These are phyloP conservation scores for Dromas ardeola DNA, from an alignment of 2,113 vertebrate species.

Conservation along the genomic window DNA sequence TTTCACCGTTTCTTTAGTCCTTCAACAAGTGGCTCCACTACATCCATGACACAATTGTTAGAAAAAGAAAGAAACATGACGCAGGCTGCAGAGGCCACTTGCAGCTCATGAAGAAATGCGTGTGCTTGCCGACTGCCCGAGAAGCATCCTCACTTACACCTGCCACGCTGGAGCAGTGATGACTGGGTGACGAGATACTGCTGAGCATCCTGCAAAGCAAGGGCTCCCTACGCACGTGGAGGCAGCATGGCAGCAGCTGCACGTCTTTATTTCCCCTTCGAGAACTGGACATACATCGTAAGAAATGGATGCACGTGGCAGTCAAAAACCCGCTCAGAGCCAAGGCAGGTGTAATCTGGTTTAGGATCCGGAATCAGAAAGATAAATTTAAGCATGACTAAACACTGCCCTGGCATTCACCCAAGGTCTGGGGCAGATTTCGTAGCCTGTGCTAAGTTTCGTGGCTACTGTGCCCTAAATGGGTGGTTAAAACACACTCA, in stretches of 20 bases:
- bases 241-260: neutral
- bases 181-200: fast-evolving
- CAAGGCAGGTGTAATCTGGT: neutral
- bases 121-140: neutral
- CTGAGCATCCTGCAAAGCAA: neutral
- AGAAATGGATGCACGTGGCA: neutral
- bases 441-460: neutral
- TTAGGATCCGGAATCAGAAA: neutral
- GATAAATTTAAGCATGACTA: neutral
- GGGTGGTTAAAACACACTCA: neutral
- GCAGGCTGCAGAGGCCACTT: neutral
- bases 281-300: neutral
- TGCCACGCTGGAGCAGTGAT: fast-evolving
- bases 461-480: neutral
- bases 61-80: neutral
- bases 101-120: neutral
- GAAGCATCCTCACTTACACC: neutral
- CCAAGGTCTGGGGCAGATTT: neutral
- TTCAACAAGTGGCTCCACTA: neutral
- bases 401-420: neutral
- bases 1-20: neutral
- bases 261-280: neutral
- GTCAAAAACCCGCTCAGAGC: neutral
- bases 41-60: neutral
- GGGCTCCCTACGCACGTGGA: fast-evolving